Evolutionary conservation across 2,113 vertebrate genomes (phyloP).

Genomic region (Cranoglanis bouderius): DNA sequence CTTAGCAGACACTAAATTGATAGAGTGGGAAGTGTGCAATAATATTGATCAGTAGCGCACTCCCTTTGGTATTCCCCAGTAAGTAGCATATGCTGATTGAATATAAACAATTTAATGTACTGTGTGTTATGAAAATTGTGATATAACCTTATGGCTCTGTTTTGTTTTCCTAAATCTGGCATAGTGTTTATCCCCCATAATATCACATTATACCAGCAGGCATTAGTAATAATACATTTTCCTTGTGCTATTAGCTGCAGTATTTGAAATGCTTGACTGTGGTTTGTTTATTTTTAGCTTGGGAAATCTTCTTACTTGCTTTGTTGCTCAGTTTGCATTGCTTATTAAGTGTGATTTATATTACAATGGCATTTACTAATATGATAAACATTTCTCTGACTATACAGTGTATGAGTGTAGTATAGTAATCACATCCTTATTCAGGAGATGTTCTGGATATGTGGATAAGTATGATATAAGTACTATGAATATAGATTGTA

Average conservation of each 20-base stretch:
- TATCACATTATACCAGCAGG: constrained; percentile 42
- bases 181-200: constrained; percentile 36
- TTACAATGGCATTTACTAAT: background rate
- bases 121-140: constrained; percentile 51
- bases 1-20: constrained; percentile 75
- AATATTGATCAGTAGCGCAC: constrained; percentile 69
- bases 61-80: constrained; percentile 64
- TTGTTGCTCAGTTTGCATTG: background rate
- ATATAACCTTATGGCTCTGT: constrained; percentile 15
- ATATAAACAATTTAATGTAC: constrained; percentile 68
- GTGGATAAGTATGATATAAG: background rate
- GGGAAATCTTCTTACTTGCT: background rate
- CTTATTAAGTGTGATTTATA: background rate
- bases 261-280: background rate
- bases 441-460: background rate
- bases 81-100: constrained; percentile 72
- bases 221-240: constrained; percentile 36
- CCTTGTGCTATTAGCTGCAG: background rate
- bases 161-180: constrained; percentile 28
- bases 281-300: constrained; percentile 18
- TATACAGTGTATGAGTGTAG: background rate
- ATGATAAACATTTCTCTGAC: background rate
- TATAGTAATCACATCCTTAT: background rate
- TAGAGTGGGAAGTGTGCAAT: constrained; percentile 69
- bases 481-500: background rate